These are phyloP conservation scores for Eublepharis macularius DNA, from an alignment of 2,113 vertebrate species.

Conservation along the genomic window DNA sequence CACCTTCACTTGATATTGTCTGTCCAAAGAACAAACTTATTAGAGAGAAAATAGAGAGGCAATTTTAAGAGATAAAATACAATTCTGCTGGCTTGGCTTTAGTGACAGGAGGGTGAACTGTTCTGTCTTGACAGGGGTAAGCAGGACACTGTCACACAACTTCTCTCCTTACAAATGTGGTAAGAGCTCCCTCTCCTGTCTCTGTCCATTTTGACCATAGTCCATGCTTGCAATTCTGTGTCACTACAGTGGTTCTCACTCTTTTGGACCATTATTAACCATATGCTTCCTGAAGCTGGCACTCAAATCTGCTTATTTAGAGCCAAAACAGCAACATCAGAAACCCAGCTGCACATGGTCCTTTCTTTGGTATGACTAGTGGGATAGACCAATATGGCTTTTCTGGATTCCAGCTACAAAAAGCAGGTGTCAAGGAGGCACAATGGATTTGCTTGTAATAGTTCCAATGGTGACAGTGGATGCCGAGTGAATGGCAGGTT, in stretches of 20 bases:
- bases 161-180: neutral
- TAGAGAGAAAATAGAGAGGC: neutral
- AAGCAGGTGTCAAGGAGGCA: neutral
- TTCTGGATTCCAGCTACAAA: neutral
- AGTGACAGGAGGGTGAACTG: neutral
- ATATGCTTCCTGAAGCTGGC: neutral
- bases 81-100: neutral
- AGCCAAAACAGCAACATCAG: neutral
- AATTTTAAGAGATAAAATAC: neutral
- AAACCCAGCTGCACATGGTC: neutral
- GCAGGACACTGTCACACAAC: neutral
- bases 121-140: neutral
- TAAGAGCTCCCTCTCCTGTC: conserved; percentile 23
- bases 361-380: neutral
- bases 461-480: neutral
- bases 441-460: neutral
- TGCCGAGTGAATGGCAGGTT: neutral
- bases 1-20: neutral
- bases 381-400: too few species aligned
- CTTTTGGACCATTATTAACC: neutral
- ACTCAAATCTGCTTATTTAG: neutral
- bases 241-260: neutral
- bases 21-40: neutral
- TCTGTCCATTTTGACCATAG: neutral
- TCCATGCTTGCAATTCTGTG: neutral